These are phyloP conservation scores for Cladorhizidae sp. DNA, from an alignment of 37 sponge, comb jelly and placozoan genomes.

Conservation along the genomic window DNA sequence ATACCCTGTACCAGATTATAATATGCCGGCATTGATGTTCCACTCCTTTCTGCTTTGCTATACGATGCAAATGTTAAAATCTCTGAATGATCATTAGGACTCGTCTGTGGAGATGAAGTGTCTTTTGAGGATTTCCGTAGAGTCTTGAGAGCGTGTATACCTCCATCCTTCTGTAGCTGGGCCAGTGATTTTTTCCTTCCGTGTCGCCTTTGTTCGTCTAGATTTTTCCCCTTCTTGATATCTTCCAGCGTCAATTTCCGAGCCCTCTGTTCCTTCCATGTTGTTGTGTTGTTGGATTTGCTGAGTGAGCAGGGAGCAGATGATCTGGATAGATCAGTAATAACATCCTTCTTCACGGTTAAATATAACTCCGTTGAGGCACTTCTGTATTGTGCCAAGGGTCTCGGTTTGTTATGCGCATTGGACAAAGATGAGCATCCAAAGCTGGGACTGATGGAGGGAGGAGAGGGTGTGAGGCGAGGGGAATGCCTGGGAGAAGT, in stretches of 20 bases:
- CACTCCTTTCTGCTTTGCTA: background rate
- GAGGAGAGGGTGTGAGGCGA: too few relatives aligned
- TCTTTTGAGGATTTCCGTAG: background rate
- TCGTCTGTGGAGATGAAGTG: background rate
- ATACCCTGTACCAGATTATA: background rate
- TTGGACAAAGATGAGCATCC: too few relatives aligned
- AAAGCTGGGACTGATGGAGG: too few relatives aligned
- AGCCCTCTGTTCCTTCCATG: too few relatives aligned
- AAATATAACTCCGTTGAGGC: slow-evolving; percentile 5
- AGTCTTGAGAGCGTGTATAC: too few relatives aligned
- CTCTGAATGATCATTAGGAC: too few relatives aligned
- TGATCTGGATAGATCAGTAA: slow-evolving; percentile 1
- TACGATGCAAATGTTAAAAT: background rate
- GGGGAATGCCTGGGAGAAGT: too few relatives aligned
- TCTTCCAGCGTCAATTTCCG: background rate
- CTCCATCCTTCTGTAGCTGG: background rate
- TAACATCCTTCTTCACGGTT: background rate
- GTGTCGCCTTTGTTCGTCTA: background rate
- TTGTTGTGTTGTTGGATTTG: background rate
- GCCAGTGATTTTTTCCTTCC: background rate
- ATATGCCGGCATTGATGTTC: background rate
- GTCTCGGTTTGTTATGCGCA: background rate
- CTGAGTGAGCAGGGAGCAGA: slow-evolving; percentile 25
- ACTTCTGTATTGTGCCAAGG: background rate
- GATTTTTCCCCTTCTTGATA: background rate